Evolutionary conservation across 2,797 vertebrate genomes (phyloP), one percentile per base, ranked within the genome.

Genomic region (Acrocephalus scirpaceus): DNA sequence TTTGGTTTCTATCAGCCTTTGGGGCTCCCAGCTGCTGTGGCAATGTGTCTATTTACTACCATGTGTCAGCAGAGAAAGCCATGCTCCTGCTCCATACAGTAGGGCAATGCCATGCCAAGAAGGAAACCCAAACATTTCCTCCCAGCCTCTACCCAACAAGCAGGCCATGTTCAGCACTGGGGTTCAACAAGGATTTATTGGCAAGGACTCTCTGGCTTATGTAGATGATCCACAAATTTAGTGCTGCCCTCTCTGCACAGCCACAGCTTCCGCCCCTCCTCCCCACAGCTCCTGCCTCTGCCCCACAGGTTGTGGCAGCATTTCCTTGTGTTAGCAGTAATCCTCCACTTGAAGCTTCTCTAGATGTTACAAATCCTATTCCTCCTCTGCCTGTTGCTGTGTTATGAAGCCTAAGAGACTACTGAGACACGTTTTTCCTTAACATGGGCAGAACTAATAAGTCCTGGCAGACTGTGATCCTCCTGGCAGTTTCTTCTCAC

Each of bases 341-440:
- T 16, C 50, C 66, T 54, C 40, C 27, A 32, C 29, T 10, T 48
- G 71, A 61, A 87, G 44, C 40, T 83, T 34, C 48, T 81, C 47
- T 66, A 48, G 5, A 48, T 38, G 69, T 53, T 74, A 61, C 20
- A 83, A 62, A 83, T 20, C 11, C 30, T 34, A 48, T n/a, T 69
- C 23, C 69, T 80, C 19, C 50, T 72, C 30, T 54, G 14, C n/a
- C 58, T 83, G 53, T 34, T 38, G 10, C 67, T 79, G 78, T 4
- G 7, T 74, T 94, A 89, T 72, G 75, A 90, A 95, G 81, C 83
- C 69, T 77, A 69, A 77, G 84, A 77, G 50, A 77, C 60, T 72
- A 79, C 38, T 32, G 84, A 71, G 78, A 92, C 57, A 38, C 40
- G 38, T 20, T 83, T 92, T 93, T 85, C 50, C 53, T 87, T 80